Evolutionary conservation across 2,113 vertebrate species (phyloP), one percentile per base, ranked within the genome.

Genomic region (Myiopsitta monachus): DNA sequence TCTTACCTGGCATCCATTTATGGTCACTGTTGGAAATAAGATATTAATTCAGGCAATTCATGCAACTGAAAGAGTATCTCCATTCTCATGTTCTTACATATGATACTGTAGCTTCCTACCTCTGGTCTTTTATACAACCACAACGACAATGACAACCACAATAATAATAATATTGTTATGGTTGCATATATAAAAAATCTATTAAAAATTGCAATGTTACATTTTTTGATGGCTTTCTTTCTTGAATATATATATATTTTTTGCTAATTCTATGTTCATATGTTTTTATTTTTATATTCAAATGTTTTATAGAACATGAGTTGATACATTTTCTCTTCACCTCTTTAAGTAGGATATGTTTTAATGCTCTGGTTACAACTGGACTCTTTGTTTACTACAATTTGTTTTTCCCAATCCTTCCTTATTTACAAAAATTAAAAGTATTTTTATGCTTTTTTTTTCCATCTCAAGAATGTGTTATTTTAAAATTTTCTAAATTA

Each of bases 371-470:
- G 6, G 5, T 33, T 78, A 30, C 11, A 66, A 28, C 1, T 38
- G 6, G 7, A 62, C 54, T 77, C 7, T 55, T 66, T 62, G 2
- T 67, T 83, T 82, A 26, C 5, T 28, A 8, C 8, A 59, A 17
- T 64, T 63, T 0, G 0, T 1, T 75, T 83, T 51, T 67, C 33
- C 22, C 12, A 44, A 23, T 21, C 5, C 63, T 75, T 75, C 31
- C 7, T 61, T 62, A 28, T 59, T 83, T 59, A 59, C 2, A 30
- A 73, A 83, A 43, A 9, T 12, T 5, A 39, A 52, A 8, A 54
- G 0, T 21, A 64, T 27, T 77, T 64, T 54, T 47, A 39, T 10
- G 2, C 0, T 1, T 46, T 64, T 76, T 64, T 64, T 73, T 16
- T 23, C 24, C 6, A 9, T 80, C 23, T 70, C 9, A 72, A 57